These are phyloP conservation scores for Opisthograptis luteolata DNA, from an alignment of 2,888 invertebrate genomes.

Conservation along the genomic window DNA sequence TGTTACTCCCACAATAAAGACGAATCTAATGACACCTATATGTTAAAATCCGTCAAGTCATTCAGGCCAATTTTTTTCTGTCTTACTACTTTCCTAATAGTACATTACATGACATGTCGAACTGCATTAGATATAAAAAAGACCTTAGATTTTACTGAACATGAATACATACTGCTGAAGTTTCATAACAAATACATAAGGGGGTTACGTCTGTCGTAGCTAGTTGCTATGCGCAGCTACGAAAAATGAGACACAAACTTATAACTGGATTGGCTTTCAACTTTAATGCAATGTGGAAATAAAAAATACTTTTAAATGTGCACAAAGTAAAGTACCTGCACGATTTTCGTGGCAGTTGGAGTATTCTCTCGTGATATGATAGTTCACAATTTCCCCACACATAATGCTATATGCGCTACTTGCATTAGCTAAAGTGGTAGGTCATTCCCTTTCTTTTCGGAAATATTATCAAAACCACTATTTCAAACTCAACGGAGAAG, in stretches of 20 bases:
- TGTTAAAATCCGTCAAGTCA: too few relatives aligned
- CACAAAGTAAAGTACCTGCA: slow-evolving; percentile 1
- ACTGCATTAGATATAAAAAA: too few relatives aligned
- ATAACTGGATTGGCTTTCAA: slow-evolving; percentile 1
- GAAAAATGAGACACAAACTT: neutral
- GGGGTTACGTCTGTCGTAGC: too few relatives aligned
- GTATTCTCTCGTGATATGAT: slow-evolving; percentile 6
- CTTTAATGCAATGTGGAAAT: neutral
- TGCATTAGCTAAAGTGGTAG: slow-evolving; percentile 12
- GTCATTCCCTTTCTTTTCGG: slow-evolving; percentile 2
- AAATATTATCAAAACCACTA: neutral
- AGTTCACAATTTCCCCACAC: slow-evolving; percentile 9
- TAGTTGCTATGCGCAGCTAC: slow-evolving; percentile 1
- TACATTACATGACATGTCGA: too few relatives aligned
- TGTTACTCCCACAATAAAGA: too few relatives aligned
- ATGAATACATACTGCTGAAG: too few relatives aligned
- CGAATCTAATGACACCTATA: too few relatives aligned
- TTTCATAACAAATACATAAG: too few relatives aligned
- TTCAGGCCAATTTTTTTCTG: too few relatives aligned
- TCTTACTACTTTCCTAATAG: too few relatives aligned
- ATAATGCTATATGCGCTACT: slow-evolving; percentile 2
- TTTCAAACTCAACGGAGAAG: neutral
- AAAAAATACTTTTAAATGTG: neutral
- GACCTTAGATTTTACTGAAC: too few relatives aligned
- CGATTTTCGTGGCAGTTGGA: slow-evolving; percentile 3